Conservation (phyloP, 2,113 vertebrate genomes). For the Boulengeromyrus knoepffleri region DNA sequence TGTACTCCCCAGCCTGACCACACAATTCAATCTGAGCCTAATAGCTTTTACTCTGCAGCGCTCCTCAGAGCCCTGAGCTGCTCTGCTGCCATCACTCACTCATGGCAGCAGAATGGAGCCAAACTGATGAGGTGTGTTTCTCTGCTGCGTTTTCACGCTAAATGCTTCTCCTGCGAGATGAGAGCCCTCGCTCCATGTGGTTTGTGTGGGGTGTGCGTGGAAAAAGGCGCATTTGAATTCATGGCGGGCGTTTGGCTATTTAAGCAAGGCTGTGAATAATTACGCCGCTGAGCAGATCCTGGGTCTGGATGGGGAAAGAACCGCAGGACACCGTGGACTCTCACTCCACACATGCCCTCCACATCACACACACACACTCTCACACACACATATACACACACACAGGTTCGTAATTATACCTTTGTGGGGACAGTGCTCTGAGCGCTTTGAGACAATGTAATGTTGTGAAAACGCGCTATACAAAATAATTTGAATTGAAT, state of each 20-base stretch:
- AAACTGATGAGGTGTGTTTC: slow-evolving; percentile 35
- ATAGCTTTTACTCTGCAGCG: slow-evolving; percentile 37
- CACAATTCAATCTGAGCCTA: slow-evolving; percentile 35
- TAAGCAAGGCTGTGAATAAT: neutral
- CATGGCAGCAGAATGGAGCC: slow-evolving; percentile 29
- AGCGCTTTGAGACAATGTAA: too few relatives aligned
- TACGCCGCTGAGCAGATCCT: neutral
- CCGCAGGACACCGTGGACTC: neutral
- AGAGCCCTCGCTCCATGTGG: slow-evolving; percentile 26
- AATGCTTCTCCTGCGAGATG: slow-evolving; percentile 39
- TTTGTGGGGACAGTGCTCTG: neutral
- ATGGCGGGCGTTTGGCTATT: slow-evolving; percentile 17
- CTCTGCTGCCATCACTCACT: slow-evolving; percentile 38
- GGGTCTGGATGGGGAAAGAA: neutral
- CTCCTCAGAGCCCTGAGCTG: slow-evolving; percentile 33
- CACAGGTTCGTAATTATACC: slow-evolving; percentile 9
- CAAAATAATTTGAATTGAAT: neutral
- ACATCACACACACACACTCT: neutral
- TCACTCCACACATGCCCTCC: neutral
- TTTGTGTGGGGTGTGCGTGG: slow-evolving; percentile 25
- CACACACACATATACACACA: neutral
- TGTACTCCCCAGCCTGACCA: slow-evolving; percentile 24
- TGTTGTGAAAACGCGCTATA: too few relatives aligned
- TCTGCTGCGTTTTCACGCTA: slow-evolving; percentile 32
- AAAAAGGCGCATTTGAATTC: slow-evolving; percentile 28